Base-by-base conservation (phyloP, 2,888 invertebrate genomes). In the Drosophila paramelanica region DNA sequence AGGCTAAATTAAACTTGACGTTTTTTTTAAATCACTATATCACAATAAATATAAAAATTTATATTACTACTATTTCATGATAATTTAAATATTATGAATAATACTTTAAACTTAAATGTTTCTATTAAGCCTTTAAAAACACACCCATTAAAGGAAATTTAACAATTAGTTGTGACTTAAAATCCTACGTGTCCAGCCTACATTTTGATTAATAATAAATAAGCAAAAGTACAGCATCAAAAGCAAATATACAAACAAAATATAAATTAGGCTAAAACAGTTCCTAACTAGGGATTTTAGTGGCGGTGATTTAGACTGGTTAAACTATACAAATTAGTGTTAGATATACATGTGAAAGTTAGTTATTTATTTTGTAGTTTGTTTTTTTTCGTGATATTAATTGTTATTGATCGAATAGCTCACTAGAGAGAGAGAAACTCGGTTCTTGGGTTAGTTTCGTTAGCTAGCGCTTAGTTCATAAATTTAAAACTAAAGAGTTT, bases 401-500 rank as follows among this genome's bases (percentile, higher is more conserved):
- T 46, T 56, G 20, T 39, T 33, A 41, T 38, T 13, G 38, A 38
- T 60, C 59, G 17, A 23, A 42, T 36, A 23, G 49, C 39, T 68
- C 69, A 43, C 60, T 50, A 41, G 11, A 46, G 25, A 64, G 39
- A 56, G 43, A 53, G 17, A 56, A 39, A 53, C 14, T 39, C 42
- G 47, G 38, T 62, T 59, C 33, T 59, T 50, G 33, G 57, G 47
- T 81, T 60, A 65, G 81, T 80, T 50, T 31, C 39, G 49, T 57
- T 66, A 38, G 47, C 51, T 75, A 67, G 50, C 55, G 55, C 47
- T 73, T 77, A 69, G 51, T 57, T 68, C 53, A 64, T 67, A 55
- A 38, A 69, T 74, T 78, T 70, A 71, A 78, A 86, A 85, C 75
- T 83, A 81, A 79, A 81, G 67, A 78, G 56, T 62, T 49, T 65